These are phyloP conservation scores for Nasua narica DNA, from an alignment of 2,797 vertebrate species.

Conservation along the genomic window DNA sequence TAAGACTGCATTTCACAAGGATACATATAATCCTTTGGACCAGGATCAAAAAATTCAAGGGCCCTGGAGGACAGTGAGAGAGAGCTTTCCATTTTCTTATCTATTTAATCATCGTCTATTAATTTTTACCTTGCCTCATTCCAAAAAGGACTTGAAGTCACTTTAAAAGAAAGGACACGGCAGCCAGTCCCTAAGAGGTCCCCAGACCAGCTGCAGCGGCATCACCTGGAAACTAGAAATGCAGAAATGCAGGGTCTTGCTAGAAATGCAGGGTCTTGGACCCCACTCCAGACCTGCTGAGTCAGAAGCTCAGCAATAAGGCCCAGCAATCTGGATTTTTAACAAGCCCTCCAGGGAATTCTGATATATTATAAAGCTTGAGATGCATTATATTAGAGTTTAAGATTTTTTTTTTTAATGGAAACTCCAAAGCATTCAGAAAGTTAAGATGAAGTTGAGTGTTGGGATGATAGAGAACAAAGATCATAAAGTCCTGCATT, in stretches of 20 bases:
- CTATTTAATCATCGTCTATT: slow-evolving; percentile 30
- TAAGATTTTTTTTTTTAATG: not conserved
- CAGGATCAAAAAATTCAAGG: slow-evolving; percentile 28
- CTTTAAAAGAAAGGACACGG: not conserved
- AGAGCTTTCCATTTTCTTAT: slow-evolving; percentile 41
- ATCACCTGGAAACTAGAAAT: not conserved
- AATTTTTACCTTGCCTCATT: slow-evolving; percentile 26
- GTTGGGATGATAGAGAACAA: not conserved
- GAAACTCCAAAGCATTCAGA: not conserved
- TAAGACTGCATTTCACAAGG: slow-evolving; percentile 21
- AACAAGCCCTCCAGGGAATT: not conserved
- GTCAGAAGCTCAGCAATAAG: not conserved
- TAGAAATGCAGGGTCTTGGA: not conserved
- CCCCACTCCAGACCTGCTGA: not conserved
- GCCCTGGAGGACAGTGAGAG: not conserved
- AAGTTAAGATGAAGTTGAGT: not conserved
- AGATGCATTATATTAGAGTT: not conserved
- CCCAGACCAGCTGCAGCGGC: not conserved
- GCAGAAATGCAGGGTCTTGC: too few relatives aligned
- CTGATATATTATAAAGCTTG: not conserved
- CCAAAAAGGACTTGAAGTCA: not conserved
- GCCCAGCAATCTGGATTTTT: not conserved
- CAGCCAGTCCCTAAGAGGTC: not conserved
- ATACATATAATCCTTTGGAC: not conserved
- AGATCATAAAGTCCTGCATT: not conserved